Evolutionary conservation across 1,140 invertebrate genomes (phyloP), one percentile per base, ranked within the genome.

Genomic region (Drosophila paulistorum): DNA sequence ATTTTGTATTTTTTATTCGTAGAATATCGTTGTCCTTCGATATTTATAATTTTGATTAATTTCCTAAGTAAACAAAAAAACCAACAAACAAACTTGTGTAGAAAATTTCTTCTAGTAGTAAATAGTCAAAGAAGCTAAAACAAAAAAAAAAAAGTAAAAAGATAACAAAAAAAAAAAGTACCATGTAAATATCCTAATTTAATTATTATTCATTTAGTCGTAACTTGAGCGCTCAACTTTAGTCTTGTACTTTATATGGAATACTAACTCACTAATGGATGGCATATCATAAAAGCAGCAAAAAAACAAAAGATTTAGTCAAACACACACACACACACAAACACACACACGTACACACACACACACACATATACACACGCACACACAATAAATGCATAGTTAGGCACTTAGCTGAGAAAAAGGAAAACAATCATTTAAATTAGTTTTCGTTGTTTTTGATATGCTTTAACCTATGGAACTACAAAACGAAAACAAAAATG

Each of bases 171-270:
- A 4, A 51, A 4, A 51, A 51, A 23, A 23, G 20, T 23, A 23
- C 17, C 3, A 51, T 51, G 45, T 51, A 51, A 51, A 51, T 51
- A 51, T 17, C 20, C 20, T 51, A 20, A 51, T 51, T 51, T 51
- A 11, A 23, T 51, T 23, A 20, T 51, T 23, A 51, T 51, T 51
- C 7, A 51, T 51, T 51, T 51, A 51, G 45, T 51, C 45, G 45
- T 51, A 51, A 51, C 17, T 51, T 51, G 45, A 51, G 45, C 45
- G 45, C 45, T 51, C 45, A 51, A 51, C 45, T 51, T 51, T 51
- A 51, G 45, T 51, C 45, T 51, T 51, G 45, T 51, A 51, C 45
- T 51, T 51, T 51, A 51, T 51, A 51, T 51, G 45, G 45, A 51
- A 51, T 51, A 51, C 17, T 51, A 51, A 51, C 45, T 51, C 17